A percentile compares a stretch with the other conserved stretches of the same genome.
These are phyloP conservation scores for Tipula lateralis DNA, from an alignment of 2,888 invertebrate species.

Conservation along the genomic window DNA sequence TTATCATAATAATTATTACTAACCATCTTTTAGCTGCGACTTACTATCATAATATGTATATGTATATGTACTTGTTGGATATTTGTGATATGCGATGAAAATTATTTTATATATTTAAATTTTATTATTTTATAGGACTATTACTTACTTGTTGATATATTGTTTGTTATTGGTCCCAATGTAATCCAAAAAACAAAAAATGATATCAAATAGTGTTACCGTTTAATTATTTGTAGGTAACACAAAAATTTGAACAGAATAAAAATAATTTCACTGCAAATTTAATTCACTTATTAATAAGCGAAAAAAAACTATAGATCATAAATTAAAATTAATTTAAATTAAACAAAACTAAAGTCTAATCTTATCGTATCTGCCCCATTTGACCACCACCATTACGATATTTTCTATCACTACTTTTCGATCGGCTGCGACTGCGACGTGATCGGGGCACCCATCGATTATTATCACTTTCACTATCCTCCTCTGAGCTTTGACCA, in stretches of 20 bases:
- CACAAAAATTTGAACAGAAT: neutral
- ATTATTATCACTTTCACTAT: constrained; percentile 38
- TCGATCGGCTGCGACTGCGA: constrained; percentile 39
- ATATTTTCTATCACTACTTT: constrained; percentile 39
- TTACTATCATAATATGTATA: neutral
- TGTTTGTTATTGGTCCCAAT: neutral
- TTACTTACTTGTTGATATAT: constrained; percentile 4
- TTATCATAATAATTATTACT: neutral
- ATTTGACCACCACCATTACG: constrained; percentile 31
- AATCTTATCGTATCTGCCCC: constrained; percentile 26
- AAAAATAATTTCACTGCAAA: constrained; percentile 19
- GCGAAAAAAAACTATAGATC: neutral
- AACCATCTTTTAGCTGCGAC: neutral
- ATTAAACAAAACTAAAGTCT: neutral
- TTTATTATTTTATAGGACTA: neutral
- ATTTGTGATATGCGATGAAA: neutral
- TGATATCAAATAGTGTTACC: neutral
- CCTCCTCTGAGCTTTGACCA: constrained; percentile 39
- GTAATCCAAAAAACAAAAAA: neutral
- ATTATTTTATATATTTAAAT: neutral
- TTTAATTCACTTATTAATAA: neutral
- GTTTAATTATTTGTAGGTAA: neutral
- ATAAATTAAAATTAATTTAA: neutral
- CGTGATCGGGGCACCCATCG: constrained; percentile 38
- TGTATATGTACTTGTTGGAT: neutral